phyloP scores from a whole-genome alignment of 2,113 vertebrate genomes.

The Chlorodrepanis virens region DNA sequence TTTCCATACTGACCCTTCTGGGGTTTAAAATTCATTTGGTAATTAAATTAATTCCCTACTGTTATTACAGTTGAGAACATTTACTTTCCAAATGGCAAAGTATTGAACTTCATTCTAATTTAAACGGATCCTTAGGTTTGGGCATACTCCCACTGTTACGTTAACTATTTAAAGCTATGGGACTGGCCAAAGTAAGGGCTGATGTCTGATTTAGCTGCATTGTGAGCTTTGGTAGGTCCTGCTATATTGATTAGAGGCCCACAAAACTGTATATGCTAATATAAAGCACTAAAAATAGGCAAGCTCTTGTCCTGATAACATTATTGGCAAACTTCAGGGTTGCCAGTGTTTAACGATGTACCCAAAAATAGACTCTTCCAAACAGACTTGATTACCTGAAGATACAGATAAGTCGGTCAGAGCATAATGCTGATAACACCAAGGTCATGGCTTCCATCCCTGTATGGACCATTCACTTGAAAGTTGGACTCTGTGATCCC shows the following conservation, averaged over 20 bases:
- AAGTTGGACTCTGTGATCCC: rapidly evolving
- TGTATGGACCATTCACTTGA: background rate
- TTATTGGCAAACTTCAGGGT: background rate
- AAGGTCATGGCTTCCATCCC: rapidly evolving
- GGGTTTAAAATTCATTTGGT: background rate
- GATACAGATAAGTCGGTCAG: background rate
- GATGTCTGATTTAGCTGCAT: background rate
- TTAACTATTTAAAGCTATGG: background rate
- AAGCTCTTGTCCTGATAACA: background rate
- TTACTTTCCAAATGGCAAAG: background rate
- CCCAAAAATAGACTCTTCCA: background rate
- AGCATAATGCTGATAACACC: rapidly evolving
- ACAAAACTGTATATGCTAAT: background rate
- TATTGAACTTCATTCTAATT: background rate
- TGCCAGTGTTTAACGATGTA: rapidly evolving
- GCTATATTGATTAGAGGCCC: background rate
- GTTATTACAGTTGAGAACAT: background rate
- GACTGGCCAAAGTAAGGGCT: background rate
- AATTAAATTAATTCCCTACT: background rate
- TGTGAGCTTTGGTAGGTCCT: background rate
- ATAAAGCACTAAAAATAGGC: background rate
- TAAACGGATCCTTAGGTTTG: background rate
- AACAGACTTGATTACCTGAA: background rate
- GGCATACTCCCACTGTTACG: background rate
- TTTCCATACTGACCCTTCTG: background rate